Conservation (phyloP, 1,140 invertebrate species). For the Macrobrachium nipponense region DNA sequence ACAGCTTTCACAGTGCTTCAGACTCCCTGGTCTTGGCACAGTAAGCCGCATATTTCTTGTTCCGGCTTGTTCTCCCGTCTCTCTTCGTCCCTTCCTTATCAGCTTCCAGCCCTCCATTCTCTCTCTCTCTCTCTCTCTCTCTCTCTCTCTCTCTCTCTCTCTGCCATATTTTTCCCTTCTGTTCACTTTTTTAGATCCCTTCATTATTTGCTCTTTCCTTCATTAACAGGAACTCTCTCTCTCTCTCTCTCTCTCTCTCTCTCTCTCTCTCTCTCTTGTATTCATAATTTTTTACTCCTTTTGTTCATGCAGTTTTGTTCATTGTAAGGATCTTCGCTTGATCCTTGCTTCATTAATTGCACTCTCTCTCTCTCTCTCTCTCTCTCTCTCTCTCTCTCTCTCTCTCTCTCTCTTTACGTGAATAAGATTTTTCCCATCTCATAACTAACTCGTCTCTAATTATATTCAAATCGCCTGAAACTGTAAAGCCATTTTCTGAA, state of each 20-base stretch:
- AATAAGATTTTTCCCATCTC: too few species aligned
- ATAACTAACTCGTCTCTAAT: neutral
- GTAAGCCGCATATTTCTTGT: too few species aligned
- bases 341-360: neutral
- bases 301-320: too few species aligned
- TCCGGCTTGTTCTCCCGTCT: too few species aligned
- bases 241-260: neutral
- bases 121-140: slow-evolving; percentile 1
- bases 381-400: neutral
- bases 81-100: neutral
- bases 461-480: too few species aligned
- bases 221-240: neutral
- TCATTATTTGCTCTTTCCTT: neutral
- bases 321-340: too few species aligned
- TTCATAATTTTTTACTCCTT: too few species aligned
- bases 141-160: neutral
- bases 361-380: neutral
- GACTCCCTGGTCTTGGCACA: too few species aligned
- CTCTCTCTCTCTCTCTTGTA: neutral
- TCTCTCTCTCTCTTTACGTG: slow-evolving; percentile 6
- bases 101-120: neutral
- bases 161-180: neutral
- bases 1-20: slow-evolving; percentile 7
- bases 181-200: neutral
- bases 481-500: too few species aligned